Evolutionary conservation across 2,113 vertebrate species (phyloP).

Genomic region (Salvelinus sp.): DNA sequence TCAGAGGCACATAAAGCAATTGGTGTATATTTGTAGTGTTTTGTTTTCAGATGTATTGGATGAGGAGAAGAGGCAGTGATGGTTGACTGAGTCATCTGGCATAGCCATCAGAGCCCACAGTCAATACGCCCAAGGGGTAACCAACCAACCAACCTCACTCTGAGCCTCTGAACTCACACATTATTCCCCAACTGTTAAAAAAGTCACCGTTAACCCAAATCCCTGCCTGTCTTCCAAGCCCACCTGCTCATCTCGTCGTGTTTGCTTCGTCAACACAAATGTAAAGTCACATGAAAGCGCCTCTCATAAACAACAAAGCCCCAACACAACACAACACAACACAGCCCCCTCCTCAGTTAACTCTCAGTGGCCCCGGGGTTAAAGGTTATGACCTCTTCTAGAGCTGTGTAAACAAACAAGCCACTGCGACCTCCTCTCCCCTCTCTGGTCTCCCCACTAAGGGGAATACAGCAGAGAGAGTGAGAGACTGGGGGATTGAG

Average conservation of each 20-base stretch:
- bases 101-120: slow-evolving; percentile 26
- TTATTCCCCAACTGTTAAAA: neutral
- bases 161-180: neutral
- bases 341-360: slow-evolving; percentile 25
- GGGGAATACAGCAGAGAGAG: slow-evolving; percentile 21
- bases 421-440: slow-evolving; percentile 21
- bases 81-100: slow-evolving; percentile 39
- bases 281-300: slow-evolving; percentile 22
- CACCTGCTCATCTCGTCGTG: too few species aligned
- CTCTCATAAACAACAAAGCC: neutral
- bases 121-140: slow-evolving; percentile 6
- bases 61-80: slow-evolving; percentile 30
- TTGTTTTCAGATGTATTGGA: neutral
- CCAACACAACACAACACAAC: slow-evolving; percentile 21
- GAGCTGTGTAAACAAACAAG: slow-evolving; percentile 59
- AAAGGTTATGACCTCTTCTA: slow-evolving; percentile 35
- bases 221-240: neutral
- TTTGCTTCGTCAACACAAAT: slow-evolving; percentile 22
- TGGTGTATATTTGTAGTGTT: too few species aligned
- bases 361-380: slow-evolving; percentile 29
- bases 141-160: neutral
- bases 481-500: neutral
- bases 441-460: slow-evolving; percentile 29
- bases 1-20: too few species aligned
- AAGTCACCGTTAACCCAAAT: slow-evolving; percentile 13